Conservation (phyloP, 2,888 invertebrate genomes). For the Cotesia congregata region DNA sequence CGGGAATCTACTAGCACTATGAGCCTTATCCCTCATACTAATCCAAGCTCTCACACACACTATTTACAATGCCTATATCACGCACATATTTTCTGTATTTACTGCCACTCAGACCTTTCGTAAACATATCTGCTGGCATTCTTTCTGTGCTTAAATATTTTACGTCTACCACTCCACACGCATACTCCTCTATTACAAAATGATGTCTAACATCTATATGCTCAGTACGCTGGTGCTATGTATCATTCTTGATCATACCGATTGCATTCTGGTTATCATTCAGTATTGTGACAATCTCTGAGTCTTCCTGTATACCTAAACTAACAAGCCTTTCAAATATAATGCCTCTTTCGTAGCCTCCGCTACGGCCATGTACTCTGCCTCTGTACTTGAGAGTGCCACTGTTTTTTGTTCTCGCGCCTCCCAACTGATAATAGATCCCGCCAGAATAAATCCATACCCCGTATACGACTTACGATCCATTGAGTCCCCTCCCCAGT, state of each 20-base stretch:
- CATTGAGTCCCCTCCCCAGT: slow-evolving; percentile 34
- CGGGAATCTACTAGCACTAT: too few species aligned
- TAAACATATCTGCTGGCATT: slow-evolving; percentile 40
- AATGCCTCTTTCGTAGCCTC: slow-evolving; percentile 43
- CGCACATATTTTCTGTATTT: neutral
- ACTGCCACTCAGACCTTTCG: slow-evolving; percentile 20
- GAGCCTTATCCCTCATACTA: too few species aligned
- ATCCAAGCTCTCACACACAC: too few species aligned
- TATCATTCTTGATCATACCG: slow-evolving; percentile 24
- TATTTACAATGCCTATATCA: neutral
- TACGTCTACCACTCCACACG: slow-evolving; percentile 5
- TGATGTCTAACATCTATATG: slow-evolving; percentile 40
- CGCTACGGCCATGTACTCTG: slow-evolving; percentile 41
- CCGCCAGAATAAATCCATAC: slow-evolving; percentile 34
- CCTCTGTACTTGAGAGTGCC: slow-evolving; percentile 42
- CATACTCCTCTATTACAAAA: slow-evolving; percentile 32
- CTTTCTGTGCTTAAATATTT: slow-evolving; percentile 23
- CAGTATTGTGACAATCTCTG: neutral
- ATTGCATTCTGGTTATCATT: slow-evolving; percentile 32
- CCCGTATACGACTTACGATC: slow-evolving; percentile 45
- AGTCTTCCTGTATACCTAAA: neutral
- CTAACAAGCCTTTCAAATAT: slow-evolving; percentile 34
- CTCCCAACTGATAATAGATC: slow-evolving; percentile 39
- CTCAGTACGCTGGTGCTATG: slow-evolving; percentile 35
- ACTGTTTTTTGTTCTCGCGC: slow-evolving; percentile 42